A percentile compares a stretch with the other conserved stretches of the same genome.
phyloP scores from a whole-genome alignment of 2,888 invertebrate genomes.

The Seira ritae region DNA sequence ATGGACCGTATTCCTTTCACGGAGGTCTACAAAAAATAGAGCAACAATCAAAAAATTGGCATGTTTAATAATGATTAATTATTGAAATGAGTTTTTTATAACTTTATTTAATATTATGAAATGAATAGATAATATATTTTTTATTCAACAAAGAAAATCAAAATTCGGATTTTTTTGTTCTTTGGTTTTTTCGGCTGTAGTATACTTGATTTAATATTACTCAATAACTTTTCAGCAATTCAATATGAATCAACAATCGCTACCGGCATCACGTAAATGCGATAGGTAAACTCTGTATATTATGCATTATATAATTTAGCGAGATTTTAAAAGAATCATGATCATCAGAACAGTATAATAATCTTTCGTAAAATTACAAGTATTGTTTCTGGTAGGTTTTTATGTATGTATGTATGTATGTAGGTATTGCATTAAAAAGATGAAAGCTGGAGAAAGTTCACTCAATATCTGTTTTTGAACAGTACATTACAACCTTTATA shows the following conservation, averaged over 20 bases:
- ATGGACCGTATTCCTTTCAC: constrained; percentile 91
- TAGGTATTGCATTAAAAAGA: constrained; percentile 60
- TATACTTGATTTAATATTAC: constrained; percentile 11
- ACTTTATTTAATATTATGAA: not conserved
- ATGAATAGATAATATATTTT: too few species aligned
- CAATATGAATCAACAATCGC: constrained; percentile 64
- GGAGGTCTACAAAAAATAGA: constrained; percentile 83
- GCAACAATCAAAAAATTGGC: constrained; percentile 43
- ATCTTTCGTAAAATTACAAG: constrained; percentile 22
- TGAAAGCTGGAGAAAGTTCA: constrained; percentile 62
- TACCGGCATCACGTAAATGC: constrained; percentile 47
- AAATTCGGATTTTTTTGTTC: too few species aligned
- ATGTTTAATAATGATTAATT: constrained; percentile 25
- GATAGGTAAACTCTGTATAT: constrained; percentile 45
- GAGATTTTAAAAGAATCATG: constrained; percentile 20
- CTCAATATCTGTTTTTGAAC: constrained; percentile 11
- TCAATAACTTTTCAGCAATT: constrained; percentile 43
- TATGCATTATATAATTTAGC: constrained; percentile 4
- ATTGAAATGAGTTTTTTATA: not conserved
- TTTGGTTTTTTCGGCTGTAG: not conserved
- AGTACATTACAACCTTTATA: not conserved
- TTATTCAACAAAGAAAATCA: too few species aligned
- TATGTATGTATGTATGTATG: not conserved
- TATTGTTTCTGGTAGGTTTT: constrained; percentile 52
- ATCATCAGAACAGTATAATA: constrained; percentile 26